Base-by-base conservation (phyloP, 2,797 vertebrate species). In the Falco columbarius region DNA sequence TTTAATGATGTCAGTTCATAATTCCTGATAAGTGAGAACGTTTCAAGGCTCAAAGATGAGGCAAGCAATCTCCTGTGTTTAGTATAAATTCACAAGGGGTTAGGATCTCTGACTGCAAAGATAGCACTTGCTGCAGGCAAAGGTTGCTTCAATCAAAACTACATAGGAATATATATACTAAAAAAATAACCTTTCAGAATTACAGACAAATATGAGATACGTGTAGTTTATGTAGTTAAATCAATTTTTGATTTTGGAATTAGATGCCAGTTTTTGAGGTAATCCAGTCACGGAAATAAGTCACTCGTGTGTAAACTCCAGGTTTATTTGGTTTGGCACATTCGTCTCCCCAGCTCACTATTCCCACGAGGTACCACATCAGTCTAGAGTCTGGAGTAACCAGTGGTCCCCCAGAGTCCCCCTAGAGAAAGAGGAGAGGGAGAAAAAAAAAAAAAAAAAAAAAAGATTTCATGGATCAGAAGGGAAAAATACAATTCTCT, bases 291-390 rank as follows among this genome's bases (percentile, higher is more conserved):
- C 98, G 97, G 84, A 98, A 98, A 86, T 98, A 98, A 91, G 96
- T 96, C 86, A 98, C 98, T 76, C 98, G 87, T 67, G 98, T 98
- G 67, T 98, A 98, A 74, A 98, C 98, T 86, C 98, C 98, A 54
- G 98, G 98, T 76, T 98, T 98, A 82, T 98, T 98, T 89, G 90
- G 97, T 87, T 98, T 98, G 62, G 96, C 98, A 86, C 98, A 98
- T 85, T 98, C 98, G 1, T 98, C 97, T 62, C 98, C 98, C 98
- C 98, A 98, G 97, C 98, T 98, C 91, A 98, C 98, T 92, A 98
- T 98, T 93, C 98, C 98, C 86, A 98, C 94, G 51, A 98, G 98
- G 95, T 98, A 98, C 98, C 98, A 98, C 89, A 98, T 98, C 76
- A 97, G 90, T 95, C 97, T 98, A 62, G 84, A 76, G 90, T 98